Conservation (phyloP, 2,113 vertebrate genomes). For the Arothron firmamentum region DNA sequence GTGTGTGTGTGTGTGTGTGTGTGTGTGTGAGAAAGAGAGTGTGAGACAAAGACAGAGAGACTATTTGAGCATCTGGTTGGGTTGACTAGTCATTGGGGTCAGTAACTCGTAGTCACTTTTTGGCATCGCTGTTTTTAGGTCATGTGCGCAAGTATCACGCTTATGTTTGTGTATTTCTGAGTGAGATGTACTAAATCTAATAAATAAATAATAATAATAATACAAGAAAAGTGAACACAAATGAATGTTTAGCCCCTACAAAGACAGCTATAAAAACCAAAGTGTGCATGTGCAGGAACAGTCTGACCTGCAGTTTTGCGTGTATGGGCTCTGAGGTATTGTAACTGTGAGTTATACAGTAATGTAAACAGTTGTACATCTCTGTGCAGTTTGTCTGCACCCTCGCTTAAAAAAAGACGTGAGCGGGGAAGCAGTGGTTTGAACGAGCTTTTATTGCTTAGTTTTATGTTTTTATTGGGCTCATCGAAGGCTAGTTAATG, state of each 20-base stretch:
- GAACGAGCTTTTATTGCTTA: constrained; percentile 12
- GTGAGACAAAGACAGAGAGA: not conserved
- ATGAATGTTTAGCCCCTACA: constrained; percentile 10
- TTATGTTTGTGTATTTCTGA: constrained; percentile 11
- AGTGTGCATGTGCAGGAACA: constrained; percentile 4
- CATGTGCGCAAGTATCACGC: constrained; percentile 37
- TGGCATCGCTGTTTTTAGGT: constrained; percentile 42
- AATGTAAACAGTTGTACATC: constrained; percentile 11
- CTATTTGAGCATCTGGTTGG: constrained; percentile 30
- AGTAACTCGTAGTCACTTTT: constrained; percentile 34
- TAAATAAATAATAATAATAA: too few relatives aligned
- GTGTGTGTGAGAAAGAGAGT: not conserved
- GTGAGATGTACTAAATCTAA: not conserved
- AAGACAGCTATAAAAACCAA: constrained; percentile 6
- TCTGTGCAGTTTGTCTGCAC: constrained; percentile 4
- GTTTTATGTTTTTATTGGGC: constrained; percentile 49
- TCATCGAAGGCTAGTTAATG: constrained; percentile 45
- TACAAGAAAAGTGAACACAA: too few relatives aligned
- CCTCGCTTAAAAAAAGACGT: not conserved
- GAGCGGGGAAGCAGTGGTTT: constrained; percentile 21
- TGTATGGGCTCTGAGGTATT: too few relatives aligned
- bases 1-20: not conserved
- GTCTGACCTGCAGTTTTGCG: constrained; percentile 27
- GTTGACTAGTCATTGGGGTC: constrained; percentile 51
- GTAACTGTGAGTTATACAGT: constrained; percentile 8